A percentile compares a stretch with the other conserved stretches of the same genome.
Evolutionary conservation across 2,113 vertebrate species (phyloP).

Genomic region (Menura novaehollandiae): DNA sequence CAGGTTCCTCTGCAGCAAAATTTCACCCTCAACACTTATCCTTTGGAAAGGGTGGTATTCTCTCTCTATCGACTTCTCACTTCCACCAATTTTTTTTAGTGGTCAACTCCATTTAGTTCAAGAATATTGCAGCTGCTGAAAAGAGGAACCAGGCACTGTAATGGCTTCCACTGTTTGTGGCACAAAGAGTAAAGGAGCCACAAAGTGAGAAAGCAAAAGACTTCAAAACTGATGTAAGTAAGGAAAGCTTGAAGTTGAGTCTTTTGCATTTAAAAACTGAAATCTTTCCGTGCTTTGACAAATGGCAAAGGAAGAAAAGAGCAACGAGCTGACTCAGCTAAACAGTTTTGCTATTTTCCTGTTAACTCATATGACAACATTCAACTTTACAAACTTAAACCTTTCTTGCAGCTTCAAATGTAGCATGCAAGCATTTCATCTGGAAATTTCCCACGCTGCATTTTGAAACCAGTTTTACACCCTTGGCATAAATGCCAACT

Average conservation of each 20-base stretch:
- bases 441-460: neutral
- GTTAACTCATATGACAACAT: neutral
- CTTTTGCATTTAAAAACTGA: neutral
- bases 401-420: neutral
- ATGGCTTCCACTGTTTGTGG: neutral
- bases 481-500: neutral
- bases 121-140: neutral
- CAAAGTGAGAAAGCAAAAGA: neutral
- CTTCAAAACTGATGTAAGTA: neutral
- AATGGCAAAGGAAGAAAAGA: neutral
- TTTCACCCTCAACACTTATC: neutral
- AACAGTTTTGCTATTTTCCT: neutral
- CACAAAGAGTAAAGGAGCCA: neutral
- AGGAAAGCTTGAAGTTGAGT: neutral
- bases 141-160: neutral
- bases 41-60: neutral
- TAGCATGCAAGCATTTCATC: neutral
- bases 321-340: neutral
- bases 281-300: neutral
- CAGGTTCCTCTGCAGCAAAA: neutral
- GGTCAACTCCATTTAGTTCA: neutral
- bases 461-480: neutral
- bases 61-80: neutral
- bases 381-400: neutral
- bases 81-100: neutral